phyloP scores from a whole-genome alignment of 2,888 invertebrate genomes.

The Drosophila colorata region DNA sequence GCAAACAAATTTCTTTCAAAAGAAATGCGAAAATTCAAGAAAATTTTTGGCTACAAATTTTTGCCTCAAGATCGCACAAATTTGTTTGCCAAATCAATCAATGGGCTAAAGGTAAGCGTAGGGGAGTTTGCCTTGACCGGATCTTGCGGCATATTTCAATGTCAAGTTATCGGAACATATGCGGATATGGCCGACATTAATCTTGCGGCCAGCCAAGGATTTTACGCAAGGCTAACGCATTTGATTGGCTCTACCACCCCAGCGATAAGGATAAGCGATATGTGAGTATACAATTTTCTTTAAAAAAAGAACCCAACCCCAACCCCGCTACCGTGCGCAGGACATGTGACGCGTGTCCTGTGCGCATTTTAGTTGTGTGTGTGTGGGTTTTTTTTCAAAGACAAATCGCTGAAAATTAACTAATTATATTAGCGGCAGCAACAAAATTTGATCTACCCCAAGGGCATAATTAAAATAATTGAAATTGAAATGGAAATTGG shows the following conservation, averaged over 20 bases:
- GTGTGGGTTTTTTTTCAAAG: constrained; percentile 48
- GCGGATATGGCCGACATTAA: constrained; percentile 57
- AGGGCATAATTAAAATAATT: constrained; percentile 72
- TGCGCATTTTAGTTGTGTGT: constrained; percentile 49
- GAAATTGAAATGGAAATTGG: constrained; percentile 53
- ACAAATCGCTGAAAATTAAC: constrained; percentile 77
- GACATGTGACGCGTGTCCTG: constrained; percentile 65
- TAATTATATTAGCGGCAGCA: constrained; percentile 60
- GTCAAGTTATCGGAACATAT: constrained; percentile 58
- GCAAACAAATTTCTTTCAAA: constrained; percentile 59
- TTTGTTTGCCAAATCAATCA: constrained; percentile 74
- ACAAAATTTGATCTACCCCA: constrained; percentile 26
- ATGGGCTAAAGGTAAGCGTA: constrained; percentile 12
- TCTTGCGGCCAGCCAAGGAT: constrained; percentile 64
- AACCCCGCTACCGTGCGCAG: constrained; percentile 20
- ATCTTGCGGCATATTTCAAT: constrained; percentile 61
- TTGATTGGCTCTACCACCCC: constrained; percentile 37
- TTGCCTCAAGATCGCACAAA: constrained; percentile 37
- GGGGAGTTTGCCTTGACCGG: neutral
- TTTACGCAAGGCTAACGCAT: constrained; percentile 61
- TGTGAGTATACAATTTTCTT: neutral
- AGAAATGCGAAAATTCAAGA: constrained; percentile 45
- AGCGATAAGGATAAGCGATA: constrained; percentile 47
- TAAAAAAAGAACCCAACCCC: constrained; percentile 21
- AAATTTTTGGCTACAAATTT: constrained; percentile 29